A percentile compares a stretch with the other conserved stretches of the same genome.
These are phyloP conservation scores for Frankliniella intonsa DNA, from an alignment of 2,888 invertebrate genomes.

Conservation along the genomic window DNA sequence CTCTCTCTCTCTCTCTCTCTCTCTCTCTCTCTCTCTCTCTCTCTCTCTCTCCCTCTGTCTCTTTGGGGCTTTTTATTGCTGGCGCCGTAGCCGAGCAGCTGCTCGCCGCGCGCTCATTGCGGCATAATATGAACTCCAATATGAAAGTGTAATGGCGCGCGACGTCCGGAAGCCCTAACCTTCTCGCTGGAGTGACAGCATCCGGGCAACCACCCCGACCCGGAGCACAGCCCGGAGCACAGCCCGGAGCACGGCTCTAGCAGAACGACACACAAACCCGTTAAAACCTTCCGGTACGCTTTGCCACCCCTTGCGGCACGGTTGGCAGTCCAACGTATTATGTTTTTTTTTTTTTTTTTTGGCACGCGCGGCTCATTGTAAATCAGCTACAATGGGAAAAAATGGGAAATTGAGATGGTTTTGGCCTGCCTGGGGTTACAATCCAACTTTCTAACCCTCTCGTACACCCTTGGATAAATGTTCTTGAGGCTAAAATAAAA, in stretches of 20 bases:
- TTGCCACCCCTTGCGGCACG: neutral
- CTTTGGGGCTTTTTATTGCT: neutral
- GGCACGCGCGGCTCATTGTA: neutral
- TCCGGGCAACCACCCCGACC: neutral
- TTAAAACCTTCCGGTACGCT: conserved; percentile 17
- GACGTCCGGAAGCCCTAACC: conserved; percentile 18
- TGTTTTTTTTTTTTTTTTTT: neutral
- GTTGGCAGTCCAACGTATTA: too few species aligned
- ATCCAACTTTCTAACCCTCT: too few species aligned
- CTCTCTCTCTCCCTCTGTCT: neutral
- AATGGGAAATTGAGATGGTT: too few species aligned
- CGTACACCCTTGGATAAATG: too few species aligned
- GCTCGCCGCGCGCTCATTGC: conserved; percentile 13
- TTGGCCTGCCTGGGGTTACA: too few species aligned
- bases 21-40: neutral
- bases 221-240: neutral
- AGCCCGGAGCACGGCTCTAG: neutral
- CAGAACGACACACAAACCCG: neutral
- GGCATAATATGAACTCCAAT: conserved; percentile 13
- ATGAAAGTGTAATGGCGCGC: conserved; percentile 24
- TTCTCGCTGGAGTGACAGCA: neutral
- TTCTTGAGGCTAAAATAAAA: too few species aligned
- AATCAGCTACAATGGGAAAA: too few species aligned
- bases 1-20: neutral
- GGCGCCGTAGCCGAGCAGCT: neutral